Conservation (phyloP, 23 tunicate genomes). For the Halocynthia aurantium region DNA sequence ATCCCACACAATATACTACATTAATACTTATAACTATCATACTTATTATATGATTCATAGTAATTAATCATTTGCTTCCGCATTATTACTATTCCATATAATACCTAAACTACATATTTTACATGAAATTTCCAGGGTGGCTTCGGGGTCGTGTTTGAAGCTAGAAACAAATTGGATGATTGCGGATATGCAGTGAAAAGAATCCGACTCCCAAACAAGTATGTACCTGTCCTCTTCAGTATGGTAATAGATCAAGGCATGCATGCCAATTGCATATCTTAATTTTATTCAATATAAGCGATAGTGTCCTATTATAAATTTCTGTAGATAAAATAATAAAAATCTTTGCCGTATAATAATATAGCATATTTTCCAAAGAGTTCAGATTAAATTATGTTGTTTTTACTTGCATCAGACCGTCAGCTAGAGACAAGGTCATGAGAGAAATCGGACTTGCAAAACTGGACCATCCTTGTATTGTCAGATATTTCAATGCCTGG, state of each 20-base stretch:
- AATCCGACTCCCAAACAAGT: conserved; percentile 74
- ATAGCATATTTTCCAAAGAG: too few species aligned
- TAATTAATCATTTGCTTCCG: not conserved
- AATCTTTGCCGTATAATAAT: not conserved
- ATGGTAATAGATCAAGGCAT: not conserved
- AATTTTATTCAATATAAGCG: not conserved
- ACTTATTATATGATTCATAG: not conserved
- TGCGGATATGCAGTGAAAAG: conserved; percentile 88
- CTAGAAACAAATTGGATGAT: conserved; percentile 79
- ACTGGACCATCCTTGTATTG: conserved; percentile 77
- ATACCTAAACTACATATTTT: too few species aligned
- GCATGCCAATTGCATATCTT: not conserved
- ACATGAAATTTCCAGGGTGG: conserved; percentile 48
- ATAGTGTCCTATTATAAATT: not conserved
- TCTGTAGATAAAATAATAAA: not conserved
- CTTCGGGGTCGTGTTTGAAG: conserved; percentile 88
- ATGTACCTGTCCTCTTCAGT: not conserved
- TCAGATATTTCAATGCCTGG: conserved; percentile 87
- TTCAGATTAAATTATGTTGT: not conserved
- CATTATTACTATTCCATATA: too few species aligned
- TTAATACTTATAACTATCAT: not conserved
- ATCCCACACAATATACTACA: not conserved
- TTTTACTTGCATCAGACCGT: conserved; percentile 18
- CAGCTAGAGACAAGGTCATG: conserved; percentile 64
- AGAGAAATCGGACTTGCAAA: conserved; percentile 89